Conservation (phyloP, 1,140 invertebrate genomes). For the Bombus superbus region DNA sequence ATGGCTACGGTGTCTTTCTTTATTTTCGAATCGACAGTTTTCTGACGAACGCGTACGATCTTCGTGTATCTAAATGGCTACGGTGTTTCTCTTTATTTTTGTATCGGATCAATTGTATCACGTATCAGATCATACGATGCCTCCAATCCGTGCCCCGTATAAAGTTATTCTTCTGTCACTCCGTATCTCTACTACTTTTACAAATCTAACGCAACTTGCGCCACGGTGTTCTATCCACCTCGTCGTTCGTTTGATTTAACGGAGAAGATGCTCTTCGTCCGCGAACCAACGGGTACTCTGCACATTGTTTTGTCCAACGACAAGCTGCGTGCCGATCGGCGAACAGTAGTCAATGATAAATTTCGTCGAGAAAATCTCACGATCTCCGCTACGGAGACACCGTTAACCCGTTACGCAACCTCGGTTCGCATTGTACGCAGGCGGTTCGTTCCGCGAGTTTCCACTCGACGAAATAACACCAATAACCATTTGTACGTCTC, state of each 20-base stretch:
- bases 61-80: no score
- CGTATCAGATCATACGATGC: no score
- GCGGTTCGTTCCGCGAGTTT: not conserved
- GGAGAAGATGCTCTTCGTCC: not conserved
- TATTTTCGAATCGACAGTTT: no score
- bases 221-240: not conserved
- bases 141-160: no score
- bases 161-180: no score
- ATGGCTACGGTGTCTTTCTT: no score
- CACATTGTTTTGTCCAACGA: not conserved
- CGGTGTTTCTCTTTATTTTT: no score
- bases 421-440: conserved; percentile 13
- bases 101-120: no score
- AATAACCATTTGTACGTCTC: conserved; percentile 46
- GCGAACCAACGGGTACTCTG: not conserved
- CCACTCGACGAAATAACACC: conserved; percentile 21
- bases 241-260: not conserved
- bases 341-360: conserved; percentile 40
- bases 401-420: not conserved
- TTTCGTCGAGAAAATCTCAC: conserved; percentile 44
- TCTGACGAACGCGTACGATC: no score
- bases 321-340: conserved; percentile 20
- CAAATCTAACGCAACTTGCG: no score
- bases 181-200: not conserved
- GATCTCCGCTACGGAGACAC: conserved; percentile 20